A percentile compares a stretch with the other conserved stretches of the same genome.
Evolutionary conservation across 1,140 invertebrate species (phyloP).

Genomic region (Drosophila kurseongensis): DNA sequence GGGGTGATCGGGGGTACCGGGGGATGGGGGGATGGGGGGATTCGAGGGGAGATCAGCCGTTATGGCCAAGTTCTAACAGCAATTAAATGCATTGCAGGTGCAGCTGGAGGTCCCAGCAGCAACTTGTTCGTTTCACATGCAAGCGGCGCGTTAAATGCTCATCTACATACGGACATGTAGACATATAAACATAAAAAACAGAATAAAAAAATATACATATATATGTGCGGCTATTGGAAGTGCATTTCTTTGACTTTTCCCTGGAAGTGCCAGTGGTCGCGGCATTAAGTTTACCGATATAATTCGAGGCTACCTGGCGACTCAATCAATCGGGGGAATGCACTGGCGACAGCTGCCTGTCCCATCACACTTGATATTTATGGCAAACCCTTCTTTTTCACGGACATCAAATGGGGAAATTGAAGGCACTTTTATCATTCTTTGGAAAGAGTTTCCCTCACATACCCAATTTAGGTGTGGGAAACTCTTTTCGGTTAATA

Average conservation of each 20-base stretch:
- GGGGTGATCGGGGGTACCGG: not conserved
- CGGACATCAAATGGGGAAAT: not conserved
- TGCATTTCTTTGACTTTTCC: slow-evolving; percentile 14
- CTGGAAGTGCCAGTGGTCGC: slow-evolving; percentile 1
- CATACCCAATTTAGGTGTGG: too few relatives aligned
- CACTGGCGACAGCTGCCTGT: slow-evolving; percentile 15
- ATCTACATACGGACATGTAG: slow-evolving; percentile 37
- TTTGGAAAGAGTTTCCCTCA: too few relatives aligned
- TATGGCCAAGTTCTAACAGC: slow-evolving; percentile 81
- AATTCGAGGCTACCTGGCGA: slow-evolving; percentile 15
- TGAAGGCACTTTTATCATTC: not conserved
- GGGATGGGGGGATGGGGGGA: too few relatives aligned
- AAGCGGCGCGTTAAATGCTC: slow-evolving; percentile 73
- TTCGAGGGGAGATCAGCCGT: slow-evolving; percentile 39
- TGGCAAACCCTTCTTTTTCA: not conserved
- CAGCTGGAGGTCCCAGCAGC: slow-evolving; percentile 41
- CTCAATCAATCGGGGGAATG: slow-evolving; percentile 33
- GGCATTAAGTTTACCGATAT: slow-evolving; percentile 49
- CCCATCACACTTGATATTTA: not conserved
- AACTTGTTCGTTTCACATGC: slow-evolving; percentile 76
- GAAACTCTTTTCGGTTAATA: too few relatives aligned
- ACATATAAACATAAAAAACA: not conserved
- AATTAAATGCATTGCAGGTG: slow-evolving; percentile 78
- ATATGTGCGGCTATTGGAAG: not conserved
- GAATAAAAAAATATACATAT: not conserved